Conservation (phyloP, 2,113 vertebrate species). For the Bettongia penicillata region DNA sequence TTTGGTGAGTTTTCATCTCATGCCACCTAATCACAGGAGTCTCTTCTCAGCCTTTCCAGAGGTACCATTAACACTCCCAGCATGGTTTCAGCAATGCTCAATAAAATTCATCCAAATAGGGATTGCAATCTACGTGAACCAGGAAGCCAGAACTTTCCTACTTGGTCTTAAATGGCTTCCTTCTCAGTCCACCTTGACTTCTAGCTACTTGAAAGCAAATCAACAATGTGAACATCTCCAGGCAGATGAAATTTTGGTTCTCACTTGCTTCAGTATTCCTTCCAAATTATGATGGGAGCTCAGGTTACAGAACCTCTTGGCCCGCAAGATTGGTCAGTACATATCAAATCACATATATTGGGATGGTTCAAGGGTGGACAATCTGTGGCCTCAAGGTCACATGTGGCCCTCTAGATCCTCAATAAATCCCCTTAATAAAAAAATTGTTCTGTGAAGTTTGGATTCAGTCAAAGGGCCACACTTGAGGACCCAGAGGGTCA, state of each 20-base stretch:
- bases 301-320: background rate
- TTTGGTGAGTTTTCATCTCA: background rate
- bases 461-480: no score
- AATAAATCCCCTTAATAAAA: no score
- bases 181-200: background rate
- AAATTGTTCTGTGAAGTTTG: no score
- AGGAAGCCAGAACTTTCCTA: background rate
- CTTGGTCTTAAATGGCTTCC: background rate
- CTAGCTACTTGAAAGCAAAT: background rate
- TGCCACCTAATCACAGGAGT: background rate
- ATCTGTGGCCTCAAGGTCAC: no score
- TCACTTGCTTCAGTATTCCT: background rate
- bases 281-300: background rate
- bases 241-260: background rate
- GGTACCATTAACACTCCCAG: background rate
- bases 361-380: no score
- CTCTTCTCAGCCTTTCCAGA: background rate
- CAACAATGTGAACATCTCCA: background rate
- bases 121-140: background rate
- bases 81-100: background rate
- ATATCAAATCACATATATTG: background rate
- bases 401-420: no score
- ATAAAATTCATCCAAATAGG: background rate
- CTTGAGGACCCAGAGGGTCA: no score
- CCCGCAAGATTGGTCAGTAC: background rate